Base-by-base conservation (phyloP, 2,888 invertebrate genomes). In the Yponomeuta sedellus region DNA sequence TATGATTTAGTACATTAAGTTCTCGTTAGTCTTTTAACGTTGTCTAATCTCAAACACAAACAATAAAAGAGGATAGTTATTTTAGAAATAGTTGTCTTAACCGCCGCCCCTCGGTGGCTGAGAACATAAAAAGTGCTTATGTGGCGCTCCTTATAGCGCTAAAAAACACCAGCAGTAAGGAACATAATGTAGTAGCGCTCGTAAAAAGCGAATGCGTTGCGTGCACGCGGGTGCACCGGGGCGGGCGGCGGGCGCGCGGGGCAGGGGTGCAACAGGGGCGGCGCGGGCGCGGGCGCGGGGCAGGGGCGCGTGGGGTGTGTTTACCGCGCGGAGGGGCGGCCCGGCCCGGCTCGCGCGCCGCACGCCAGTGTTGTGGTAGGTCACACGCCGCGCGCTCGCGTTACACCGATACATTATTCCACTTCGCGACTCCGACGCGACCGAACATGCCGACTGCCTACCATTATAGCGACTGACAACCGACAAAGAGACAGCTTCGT, bases 361-460 rank as follows among this genome's bases (percentile, higher is more conserved):
- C 79, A 76, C 77, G 85, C 82, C 88, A 88, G 93, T 93, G 92
- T 93, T 93, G 93, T 93, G 93, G 93, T 93, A 93, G 93, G 93
- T 93, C 93, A 90, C 86, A 79, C 77, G 73, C 79, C 79, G 83
- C 74, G 80, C 80, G 83, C 82, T 77, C 83, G 86, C 79, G 78
- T 75, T 77, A 81, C 79, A 77, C 77, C 75, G 73, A 67, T 70
- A 66, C 72, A 72, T 77, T 84, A 87, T 79, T 85, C 82, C 77
- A 80, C 71, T 78, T 80, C 85, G 82, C 79, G 85, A 85, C 82
- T 77, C 78, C 82, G 82, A 75, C 78, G 74, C 80, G 81, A 76
- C 74, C 77, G 77, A 83, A 86, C 88, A 86, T 87, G 82, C 78
- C 77, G 78, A 70, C 77, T 73, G 66, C 66, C 56, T 62, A 28